phyloP scores from a whole-genome alignment of 2,888 invertebrate species.

The Plutella xylostella region DNA sequence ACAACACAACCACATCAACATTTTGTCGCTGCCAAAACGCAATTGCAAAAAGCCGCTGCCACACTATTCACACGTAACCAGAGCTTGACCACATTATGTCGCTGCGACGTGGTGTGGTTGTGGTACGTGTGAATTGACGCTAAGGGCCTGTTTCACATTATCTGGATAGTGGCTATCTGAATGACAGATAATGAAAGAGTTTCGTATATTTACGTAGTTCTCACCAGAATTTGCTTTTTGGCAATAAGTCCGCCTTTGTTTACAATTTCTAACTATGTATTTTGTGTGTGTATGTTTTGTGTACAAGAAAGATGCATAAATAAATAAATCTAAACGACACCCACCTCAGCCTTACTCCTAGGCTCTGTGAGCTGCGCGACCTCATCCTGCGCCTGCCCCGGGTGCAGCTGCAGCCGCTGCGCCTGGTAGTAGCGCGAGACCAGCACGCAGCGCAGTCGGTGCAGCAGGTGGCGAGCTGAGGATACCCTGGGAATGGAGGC shows the following conservation, averaged over 20 bases:
- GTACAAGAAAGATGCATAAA: no score
- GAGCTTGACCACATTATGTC: no score
- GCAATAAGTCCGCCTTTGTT: background rate
- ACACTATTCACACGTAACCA: no score
- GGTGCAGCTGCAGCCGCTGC: slow-evolving; percentile 38
- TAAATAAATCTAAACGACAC: no score
- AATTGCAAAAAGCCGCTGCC: no score
- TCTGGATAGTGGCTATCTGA: background rate
- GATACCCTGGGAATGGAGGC: slow-evolving; percentile 34
- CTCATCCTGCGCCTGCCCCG: slow-evolving; percentile 42
- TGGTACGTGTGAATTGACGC: no score
- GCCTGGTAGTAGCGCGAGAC: slow-evolving; percentile 49
- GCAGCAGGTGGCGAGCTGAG: slow-evolving; percentile 43
- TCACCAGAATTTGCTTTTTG: background rate
- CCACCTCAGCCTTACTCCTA: slow-evolving; percentile 41
- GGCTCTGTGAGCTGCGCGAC: slow-evolving; percentile 41
- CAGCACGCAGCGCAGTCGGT: slow-evolving; percentile 45
- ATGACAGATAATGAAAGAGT: background rate
- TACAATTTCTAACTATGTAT: background rate
- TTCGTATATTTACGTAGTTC: background rate
- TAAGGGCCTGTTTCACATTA: no score
- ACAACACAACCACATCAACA: no score
- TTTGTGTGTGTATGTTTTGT: no score
- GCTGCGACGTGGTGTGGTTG: no score
- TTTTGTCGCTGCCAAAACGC: no score